These are phyloP conservation scores for Astyanax mexicanus DNA, from an alignment of 2,797 vertebrate species.

Conservation along the genomic window DNA sequence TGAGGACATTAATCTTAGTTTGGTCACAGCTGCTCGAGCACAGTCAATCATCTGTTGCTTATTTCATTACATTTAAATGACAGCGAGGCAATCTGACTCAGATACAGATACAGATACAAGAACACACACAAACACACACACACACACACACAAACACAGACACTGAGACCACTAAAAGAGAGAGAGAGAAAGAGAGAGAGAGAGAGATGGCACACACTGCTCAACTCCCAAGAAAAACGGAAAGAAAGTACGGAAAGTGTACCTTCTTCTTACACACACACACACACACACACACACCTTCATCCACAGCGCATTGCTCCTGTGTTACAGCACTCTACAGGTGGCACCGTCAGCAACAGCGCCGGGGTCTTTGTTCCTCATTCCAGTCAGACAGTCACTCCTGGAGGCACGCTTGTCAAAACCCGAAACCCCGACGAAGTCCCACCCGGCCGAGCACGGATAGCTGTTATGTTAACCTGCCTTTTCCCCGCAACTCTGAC, in stretches of 20 bases:
- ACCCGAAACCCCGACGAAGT: constrained; percentile 60
- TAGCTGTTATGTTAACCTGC: constrained; percentile 66
- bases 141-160: background rate
- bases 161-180: constrained; percentile 31
- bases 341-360: constrained; percentile 13
- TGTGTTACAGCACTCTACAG: constrained; percentile 32
- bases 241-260: constrained; percentile 10
- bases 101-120: constrained; percentile 24
- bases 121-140: constrained; percentile 27
- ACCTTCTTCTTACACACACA: background rate
- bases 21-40: constrained; percentile 54
- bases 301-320: background rate
- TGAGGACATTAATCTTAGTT: constrained; percentile 55
- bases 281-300: background rate
- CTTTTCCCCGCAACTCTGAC: constrained; percentile 62
- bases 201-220: background rate
- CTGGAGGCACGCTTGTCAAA: constrained; percentile 59
- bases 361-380: constrained; percentile 29
- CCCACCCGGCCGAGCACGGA: constrained; percentile 49
- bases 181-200: too few relatives aligned
- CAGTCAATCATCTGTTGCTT: constrained; percentile 56
- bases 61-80: constrained; percentile 47
- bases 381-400: constrained; percentile 61
- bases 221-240: background rate
- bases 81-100: constrained; percentile 39